Conservation (phyloP, 2,888 invertebrate genomes). For the Scotopteryx bipunctaria region DNA sequence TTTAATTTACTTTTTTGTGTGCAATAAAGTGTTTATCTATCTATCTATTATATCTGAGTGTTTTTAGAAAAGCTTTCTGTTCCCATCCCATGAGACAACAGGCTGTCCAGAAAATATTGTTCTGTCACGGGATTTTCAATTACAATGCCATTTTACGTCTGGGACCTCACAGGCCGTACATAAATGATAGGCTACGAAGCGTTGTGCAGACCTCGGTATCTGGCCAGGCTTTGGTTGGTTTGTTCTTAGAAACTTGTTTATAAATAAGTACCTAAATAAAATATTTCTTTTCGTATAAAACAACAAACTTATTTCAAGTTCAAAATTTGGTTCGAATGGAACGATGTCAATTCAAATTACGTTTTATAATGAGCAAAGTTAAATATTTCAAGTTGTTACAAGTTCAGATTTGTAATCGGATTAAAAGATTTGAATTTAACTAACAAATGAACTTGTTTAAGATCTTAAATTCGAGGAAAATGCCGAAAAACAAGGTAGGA, state of each 20-base stretch:
- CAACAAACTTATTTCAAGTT: not conserved
- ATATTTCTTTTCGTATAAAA: too few relatives aligned
- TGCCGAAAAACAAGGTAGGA: constrained; percentile 24
- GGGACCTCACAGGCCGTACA: constrained; percentile 45
- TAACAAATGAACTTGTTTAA: constrained; percentile 35
- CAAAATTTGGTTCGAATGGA: constrained; percentile 22
- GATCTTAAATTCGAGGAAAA: constrained; percentile 18
- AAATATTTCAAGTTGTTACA: constrained; percentile 32
- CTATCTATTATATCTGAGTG: too few relatives aligned
- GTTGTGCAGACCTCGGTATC: constrained; percentile 32
- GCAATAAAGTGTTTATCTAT: too few relatives aligned
- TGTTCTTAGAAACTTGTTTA: not conserved
- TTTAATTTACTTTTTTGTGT: too few relatives aligned
- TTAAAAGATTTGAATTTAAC: constrained; percentile 35
- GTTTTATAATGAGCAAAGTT: constrained; percentile 37
- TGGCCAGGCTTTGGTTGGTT: not conserved
- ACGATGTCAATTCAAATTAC: constrained; percentile 31
- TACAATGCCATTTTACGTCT: constrained; percentile 64
- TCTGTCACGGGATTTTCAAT: constrained; percentile 56
- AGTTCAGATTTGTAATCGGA: constrained; percentile 28
- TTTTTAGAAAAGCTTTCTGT: not conserved
- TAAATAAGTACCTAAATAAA: too few relatives aligned
- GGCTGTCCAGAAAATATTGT: constrained; percentile 18
- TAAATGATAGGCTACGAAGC: constrained; percentile 52
- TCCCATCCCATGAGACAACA: not conserved